Evolutionary conservation across 2,888 invertebrate species (phyloP), one percentile per base, ranked within the genome.

Genomic region (Diachrysia chrysitis): DNA sequence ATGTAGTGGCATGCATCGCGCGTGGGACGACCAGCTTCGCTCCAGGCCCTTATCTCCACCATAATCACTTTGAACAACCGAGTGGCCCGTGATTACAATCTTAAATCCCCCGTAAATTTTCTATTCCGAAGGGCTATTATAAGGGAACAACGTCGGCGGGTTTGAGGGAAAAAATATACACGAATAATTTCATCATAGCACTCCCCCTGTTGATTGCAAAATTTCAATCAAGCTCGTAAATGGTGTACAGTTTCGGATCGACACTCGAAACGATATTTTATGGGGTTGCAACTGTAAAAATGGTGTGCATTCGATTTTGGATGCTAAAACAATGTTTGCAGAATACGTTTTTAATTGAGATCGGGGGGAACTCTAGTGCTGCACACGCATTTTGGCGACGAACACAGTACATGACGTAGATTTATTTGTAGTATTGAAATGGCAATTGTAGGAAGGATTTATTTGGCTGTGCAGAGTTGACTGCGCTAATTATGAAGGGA

Each of bases 141-240:
- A 92, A 92, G 90, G 87, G 88, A 91, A 92, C 89, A 92, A 92
- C 90, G 90, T 92, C 90, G 83, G 84, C 84, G 85, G 85, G 87
- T 88, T 86, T 85, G 86, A 88, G 91, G 89, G 90, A 92, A 94
- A 94, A 94, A 93, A 93, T 93, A 90, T 94, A 94, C 89, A 93
- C 89, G 89, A 93, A 95, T 95, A 95, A 95, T 94, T 95, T 92
- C 92, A 94, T 93, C 92, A 93, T 90, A 88, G 82, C 85, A 87
- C 91, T 91, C 93, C 93, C 94, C 94, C 90, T 91, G 92, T 92
- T 94, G 94, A 94, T 95, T 95, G 95, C 94, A 81, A 95, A 95
- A 95, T 95, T 95, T 95, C 95, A 95, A 95, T 95, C 95, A 95
- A 92, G 88, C 91, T 88, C 90, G 93, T 94, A 94, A 95, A 94